Conservation (phyloP, 2,113 vertebrate genomes). For the Crotalus horridus region DNA sequence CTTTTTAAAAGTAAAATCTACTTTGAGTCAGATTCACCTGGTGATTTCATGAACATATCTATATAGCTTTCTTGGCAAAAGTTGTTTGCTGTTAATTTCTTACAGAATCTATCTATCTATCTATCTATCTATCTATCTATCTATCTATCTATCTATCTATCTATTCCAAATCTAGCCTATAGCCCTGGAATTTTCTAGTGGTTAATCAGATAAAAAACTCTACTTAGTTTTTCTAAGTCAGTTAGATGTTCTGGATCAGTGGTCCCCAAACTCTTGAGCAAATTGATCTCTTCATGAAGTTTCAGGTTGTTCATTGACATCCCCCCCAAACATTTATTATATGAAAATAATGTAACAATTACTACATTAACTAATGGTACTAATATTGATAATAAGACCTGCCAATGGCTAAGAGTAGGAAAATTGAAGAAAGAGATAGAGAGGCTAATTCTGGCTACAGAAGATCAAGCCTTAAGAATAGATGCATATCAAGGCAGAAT, state of each 20-base stretch:
- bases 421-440: background rate
- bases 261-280: background rate
- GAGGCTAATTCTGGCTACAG: background rate
- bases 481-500: background rate
- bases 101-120: background rate
- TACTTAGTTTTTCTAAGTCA: background rate
- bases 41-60: background rate
- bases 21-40: background rate
- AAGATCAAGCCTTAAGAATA: background rate
- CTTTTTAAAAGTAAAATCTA: background rate
- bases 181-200: background rate
- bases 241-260: background rate
- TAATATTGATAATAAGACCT: background rate
- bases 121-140: background rate
- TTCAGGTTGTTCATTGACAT: background rate
- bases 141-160: background rate
- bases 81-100: background rate
- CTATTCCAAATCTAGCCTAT: background rate
- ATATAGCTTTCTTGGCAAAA: background rate
- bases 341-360: background rate
- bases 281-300: background rate
- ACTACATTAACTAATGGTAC: background rate
- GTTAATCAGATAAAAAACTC: background rate
- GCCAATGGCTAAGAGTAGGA: background rate
- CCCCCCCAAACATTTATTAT: background rate